These are phyloP conservation scores for Drosophila mercatorum DNA, from an alignment of 2,888 invertebrate species.

Conservation along the genomic window DNA sequence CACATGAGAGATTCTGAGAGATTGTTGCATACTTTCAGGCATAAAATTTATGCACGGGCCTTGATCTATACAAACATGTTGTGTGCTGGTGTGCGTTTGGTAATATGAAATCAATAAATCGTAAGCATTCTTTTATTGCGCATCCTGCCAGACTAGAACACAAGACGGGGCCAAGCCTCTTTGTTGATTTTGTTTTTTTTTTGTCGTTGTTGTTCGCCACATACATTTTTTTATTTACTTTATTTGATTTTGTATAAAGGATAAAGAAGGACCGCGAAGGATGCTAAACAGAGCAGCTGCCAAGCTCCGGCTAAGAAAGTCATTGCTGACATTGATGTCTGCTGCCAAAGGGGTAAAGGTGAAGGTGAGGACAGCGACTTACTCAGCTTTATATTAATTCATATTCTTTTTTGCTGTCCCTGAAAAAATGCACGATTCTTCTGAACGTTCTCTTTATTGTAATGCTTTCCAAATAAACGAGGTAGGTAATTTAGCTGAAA, in stretches of 20 bases:
- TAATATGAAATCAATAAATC: slow-evolving; percentile 78
- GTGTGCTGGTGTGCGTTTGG: slow-evolving; percentile 24
- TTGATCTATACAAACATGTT: slow-evolving; percentile 24
- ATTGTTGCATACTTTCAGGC: slow-evolving; percentile 73
- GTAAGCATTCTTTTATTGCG: slow-evolving; percentile 63
- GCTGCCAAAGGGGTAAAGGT: slow-evolving; percentile 29
- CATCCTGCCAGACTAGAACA: slow-evolving; percentile 42
- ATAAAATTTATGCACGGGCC: slow-evolving; percentile 61
- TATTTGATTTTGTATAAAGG: slow-evolving; percentile 72
- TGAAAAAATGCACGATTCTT: slow-evolving; percentile 39
- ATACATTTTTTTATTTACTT: slow-evolving; percentile 59
- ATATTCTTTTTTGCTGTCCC: slow-evolving; percentile 22
- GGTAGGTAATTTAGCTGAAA: slow-evolving; percentile 10
- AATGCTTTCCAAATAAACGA: slow-evolving; percentile 15
- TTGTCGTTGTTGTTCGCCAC: slow-evolving; percentile 10
- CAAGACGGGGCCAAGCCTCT: slow-evolving; percentile 24
- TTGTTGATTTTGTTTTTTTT: slow-evolving; percentile 15
- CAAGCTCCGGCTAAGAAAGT: slow-evolving; percentile 26
- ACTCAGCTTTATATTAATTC: slow-evolving; percentile 54
- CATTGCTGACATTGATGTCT: slow-evolving; percentile 64
- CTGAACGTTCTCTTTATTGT: slow-evolving; percentile 19
- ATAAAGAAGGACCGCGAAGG: slow-evolving; percentile 53
- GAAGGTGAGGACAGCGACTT: background rate
- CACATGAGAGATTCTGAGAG: slow-evolving; percentile 29
- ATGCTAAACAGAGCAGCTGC: slow-evolving; percentile 13